These are phyloP conservation scores for Raphicerus campestris DNA, from an alignment of 2,113 vertebrate species.

Conservation along the genomic window DNA sequence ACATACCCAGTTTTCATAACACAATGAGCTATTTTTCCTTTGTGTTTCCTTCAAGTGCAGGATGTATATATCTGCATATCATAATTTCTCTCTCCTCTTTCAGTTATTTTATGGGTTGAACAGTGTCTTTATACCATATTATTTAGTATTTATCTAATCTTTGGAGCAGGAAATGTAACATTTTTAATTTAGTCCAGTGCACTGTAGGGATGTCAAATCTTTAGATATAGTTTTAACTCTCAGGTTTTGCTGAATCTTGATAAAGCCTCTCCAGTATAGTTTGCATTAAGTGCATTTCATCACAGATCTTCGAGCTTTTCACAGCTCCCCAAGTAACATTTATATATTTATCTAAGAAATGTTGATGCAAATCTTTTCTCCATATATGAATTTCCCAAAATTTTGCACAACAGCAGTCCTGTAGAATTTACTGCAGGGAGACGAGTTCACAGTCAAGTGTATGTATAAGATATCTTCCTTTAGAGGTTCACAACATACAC, in stretches of 20 bases:
- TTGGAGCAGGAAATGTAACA: neutral
- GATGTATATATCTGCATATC: neutral
- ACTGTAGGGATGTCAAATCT: neutral
- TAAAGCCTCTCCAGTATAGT: neutral
- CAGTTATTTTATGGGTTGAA: neutral
- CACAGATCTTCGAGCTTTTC: neutral
- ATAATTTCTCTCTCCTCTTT: neutral
- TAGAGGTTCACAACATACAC: neutral
- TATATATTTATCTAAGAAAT: neutral
- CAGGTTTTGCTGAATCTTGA: neutral
- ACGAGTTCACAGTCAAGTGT: neutral
- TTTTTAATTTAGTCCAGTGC: neutral
- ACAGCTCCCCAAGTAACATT: neutral
- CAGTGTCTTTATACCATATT: neutral
- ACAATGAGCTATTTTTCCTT: neutral
- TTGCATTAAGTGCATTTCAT: neutral
- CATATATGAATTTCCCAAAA: neutral
- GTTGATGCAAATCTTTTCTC: neutral
- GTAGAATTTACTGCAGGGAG: neutral
- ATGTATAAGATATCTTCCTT: neutral
- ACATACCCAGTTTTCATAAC: neutral
- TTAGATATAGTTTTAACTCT: neutral
- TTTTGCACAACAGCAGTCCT: neutral
- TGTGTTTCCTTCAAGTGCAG: neutral
- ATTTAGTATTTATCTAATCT: neutral